Conservation (phyloP, 2,888 invertebrate species). For the Ornithoptera alexandrae region DNA sequence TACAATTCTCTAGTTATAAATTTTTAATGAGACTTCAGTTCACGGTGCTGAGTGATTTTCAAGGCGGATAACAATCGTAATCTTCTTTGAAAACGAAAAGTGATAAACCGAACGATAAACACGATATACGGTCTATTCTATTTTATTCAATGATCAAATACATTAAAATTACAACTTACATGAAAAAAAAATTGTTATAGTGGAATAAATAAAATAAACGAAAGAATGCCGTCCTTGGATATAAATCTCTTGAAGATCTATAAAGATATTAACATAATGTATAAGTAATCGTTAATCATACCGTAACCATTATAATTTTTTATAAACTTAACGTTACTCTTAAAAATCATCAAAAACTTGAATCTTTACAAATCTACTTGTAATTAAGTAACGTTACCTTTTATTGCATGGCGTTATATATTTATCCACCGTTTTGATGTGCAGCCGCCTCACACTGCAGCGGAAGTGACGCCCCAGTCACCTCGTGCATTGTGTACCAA, state of each 20-base stretch:
- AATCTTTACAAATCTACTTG: not conserved
- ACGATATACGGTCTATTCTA: no score
- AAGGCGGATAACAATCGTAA: not conserved
- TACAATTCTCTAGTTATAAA: constrained; percentile 23
- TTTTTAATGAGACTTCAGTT: constrained; percentile 11
- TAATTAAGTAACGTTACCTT: not conserved
- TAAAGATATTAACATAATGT: no score
- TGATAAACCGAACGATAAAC: no score
- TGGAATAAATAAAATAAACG: no score
- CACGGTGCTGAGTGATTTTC: not conserved
- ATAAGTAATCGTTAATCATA: no score
- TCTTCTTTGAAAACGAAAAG: not conserved
- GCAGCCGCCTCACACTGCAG: constrained; percentile 36
- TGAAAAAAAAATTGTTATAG: no score
- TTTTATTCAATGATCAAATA: no score
- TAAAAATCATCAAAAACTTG: not conserved
- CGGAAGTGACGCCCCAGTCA: constrained; percentile 68
- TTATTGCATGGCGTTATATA: constrained; percentile 13
- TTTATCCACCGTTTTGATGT: constrained; percentile 3
- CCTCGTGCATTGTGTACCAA: constrained; percentile 60
- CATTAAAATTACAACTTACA: no score
- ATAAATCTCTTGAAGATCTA: no score
- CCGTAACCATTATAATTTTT: no score
- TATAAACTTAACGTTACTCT: no score
- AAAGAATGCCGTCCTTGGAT: no score